Evolutionary conservation across 2,113 vertebrate genomes (phyloP).

Genomic region (Amphiprion percula): DNA sequence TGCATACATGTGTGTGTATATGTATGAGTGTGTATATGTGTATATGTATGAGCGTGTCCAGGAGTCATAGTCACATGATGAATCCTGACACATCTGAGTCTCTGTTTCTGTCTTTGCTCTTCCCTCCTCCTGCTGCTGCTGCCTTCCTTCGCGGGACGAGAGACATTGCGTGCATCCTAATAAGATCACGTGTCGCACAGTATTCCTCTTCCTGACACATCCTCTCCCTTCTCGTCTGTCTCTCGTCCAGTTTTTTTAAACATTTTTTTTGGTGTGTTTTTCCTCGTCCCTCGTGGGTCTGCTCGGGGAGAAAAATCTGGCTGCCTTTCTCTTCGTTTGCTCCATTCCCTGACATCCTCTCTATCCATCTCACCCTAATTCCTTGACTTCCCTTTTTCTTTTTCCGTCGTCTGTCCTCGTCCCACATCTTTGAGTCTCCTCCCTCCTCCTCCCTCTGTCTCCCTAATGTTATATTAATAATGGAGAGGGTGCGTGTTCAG

Average conservation of each 20-base stretch:
- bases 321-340: slow-evolving; percentile 29
- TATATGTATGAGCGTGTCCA: slow-evolving; percentile 10
- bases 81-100: slow-evolving; percentile 50
- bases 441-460: slow-evolving; percentile 57
- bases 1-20: not conserved
- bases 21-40: not conserved
- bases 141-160: slow-evolving; percentile 32
- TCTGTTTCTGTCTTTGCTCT: slow-evolving; percentile 5
- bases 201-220: slow-evolving; percentile 56
- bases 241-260: slow-evolving; percentile 9
- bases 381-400: slow-evolving; percentile 5
- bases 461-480: slow-evolving; percentile 86
- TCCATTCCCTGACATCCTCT: slow-evolving; percentile 14
- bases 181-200: slow-evolving; percentile 38
- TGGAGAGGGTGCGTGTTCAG: slow-evolving; percentile 83
- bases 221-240: slow-evolving; percentile 52
- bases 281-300: slow-evolving; percentile 5
- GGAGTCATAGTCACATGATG: slow-evolving; percentile 54
- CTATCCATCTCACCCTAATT: not conserved
- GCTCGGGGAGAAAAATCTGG: slow-evolving; percentile 35
- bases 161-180: slow-evolving; percentile 46
- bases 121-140: not conserved
- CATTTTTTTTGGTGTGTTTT: too few relatives aligned
- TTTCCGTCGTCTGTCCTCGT: slow-evolving; percentile 18
- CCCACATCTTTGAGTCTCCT: slow-evolving; percentile 22